Percentiles rank a stretch among this genome's conserved stretches.
Conservation (phyloP, 1,140 invertebrate species). For the Cyrtorhinus lividipennis region DNA sequence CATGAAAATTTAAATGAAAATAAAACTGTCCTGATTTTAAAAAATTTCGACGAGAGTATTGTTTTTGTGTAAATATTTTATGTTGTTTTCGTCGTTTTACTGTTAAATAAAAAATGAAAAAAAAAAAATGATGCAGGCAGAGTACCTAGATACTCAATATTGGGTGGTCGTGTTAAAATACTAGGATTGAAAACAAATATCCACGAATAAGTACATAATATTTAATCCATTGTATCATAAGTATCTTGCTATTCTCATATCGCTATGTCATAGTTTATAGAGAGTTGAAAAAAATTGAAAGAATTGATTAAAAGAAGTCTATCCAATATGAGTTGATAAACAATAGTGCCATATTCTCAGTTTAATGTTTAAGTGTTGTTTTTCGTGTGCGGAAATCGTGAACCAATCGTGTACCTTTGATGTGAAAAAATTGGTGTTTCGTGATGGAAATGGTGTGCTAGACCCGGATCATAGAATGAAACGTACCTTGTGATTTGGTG, state of each 20-base stretch:
- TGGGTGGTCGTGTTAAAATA: not conserved
- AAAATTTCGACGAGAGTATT: no score
- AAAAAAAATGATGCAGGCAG: no score
- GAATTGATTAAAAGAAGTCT: not conserved
- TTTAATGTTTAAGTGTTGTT: not conserved
- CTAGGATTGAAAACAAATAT: not conserved
- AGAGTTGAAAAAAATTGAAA: not conserved
- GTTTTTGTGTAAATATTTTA: constrained; percentile 5
- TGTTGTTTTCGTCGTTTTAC: not conserved
- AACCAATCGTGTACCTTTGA: no score
- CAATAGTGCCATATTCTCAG: constrained; percentile 2
- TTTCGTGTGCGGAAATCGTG: constrained; percentile 1
- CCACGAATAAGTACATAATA: not conserved
- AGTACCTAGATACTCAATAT: not conserved
- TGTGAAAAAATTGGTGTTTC: no score
- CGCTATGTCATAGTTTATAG: constrained; percentile 9
- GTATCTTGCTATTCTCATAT: constrained; percentile 8
- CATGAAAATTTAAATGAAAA: no score
- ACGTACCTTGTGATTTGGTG: no score
- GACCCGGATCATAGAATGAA: no score
- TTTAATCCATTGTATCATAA: constrained; percentile 1
- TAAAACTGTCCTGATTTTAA: no score
- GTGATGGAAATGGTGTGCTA: no score
- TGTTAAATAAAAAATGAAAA: not conserved
- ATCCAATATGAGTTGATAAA: not conserved